A percentile compares a stretch with the other conserved stretches of the same genome.
Conservation (phyloP, 1,140 invertebrate genomes). For the Lethocerus indicus region DNA sequence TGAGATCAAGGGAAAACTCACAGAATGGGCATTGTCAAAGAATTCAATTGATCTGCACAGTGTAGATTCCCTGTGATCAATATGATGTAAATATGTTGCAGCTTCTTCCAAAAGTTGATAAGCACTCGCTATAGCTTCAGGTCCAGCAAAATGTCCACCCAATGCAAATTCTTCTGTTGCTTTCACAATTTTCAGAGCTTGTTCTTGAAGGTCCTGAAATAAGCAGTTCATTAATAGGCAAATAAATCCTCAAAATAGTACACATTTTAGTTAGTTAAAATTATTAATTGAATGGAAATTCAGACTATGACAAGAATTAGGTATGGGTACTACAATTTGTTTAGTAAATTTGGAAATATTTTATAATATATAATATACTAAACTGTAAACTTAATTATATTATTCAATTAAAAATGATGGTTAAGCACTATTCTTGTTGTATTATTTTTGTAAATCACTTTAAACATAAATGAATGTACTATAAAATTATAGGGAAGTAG, state of each 20-base stretch:
- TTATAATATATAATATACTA: no score
- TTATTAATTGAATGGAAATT: no score
- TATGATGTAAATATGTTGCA: constrained; percentile 51
- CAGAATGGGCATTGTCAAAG: constrained; percentile 51
- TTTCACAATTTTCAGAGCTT: constrained; percentile 54
- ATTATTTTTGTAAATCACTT: no score
- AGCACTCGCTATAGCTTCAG: constrained; percentile 51
- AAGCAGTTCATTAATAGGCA: no score
- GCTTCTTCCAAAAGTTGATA: constrained; percentile 53
- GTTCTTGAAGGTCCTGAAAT: constrained; percentile 48
- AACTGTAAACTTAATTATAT: no score
- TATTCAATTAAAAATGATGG: no score
- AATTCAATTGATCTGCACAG: constrained; percentile 52
- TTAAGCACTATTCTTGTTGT: no score
- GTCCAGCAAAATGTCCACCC: constrained; percentile 46
- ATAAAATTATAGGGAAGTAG: neutral
- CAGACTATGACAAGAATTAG: no score
- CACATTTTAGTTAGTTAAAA: no score
- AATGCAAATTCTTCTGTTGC: constrained; percentile 58
- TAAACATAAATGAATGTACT: neutral
- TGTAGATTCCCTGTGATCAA: constrained; percentile 50
- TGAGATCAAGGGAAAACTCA: constrained; percentile 23
- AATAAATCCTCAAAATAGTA: no score
- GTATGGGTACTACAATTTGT: no score
- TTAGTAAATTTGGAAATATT: no score